A percentile compares a stretch with the other conserved stretches of the same genome.
phyloP scores from a whole-genome alignment of 2,888 invertebrate genomes.

The Osmoderma eremita region DNA sequence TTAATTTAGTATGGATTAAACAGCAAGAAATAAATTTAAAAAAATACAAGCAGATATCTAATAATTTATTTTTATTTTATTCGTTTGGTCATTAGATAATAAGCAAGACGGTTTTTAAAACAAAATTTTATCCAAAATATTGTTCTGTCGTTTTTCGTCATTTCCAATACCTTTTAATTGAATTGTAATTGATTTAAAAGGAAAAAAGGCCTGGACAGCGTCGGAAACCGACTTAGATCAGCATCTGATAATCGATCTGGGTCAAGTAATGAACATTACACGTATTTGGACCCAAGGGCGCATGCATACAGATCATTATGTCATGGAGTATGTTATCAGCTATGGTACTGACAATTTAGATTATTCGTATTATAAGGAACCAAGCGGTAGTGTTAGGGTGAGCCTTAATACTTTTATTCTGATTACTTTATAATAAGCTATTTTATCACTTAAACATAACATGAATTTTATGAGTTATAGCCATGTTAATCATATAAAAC shows the following conservation, averaged over 20 bases:
- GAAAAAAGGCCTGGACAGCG: constrained; percentile 91
- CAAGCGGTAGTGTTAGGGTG: constrained; percentile 91
- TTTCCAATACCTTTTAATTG: constrained; percentile 9
- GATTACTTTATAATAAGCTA: neutral
- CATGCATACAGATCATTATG: constrained; percentile 88
- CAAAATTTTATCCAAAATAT: neutral
- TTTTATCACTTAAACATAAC: too few species aligned
- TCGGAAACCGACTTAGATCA: constrained; percentile 92
- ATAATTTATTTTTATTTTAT: too few species aligned
- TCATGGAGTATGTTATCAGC: constrained; percentile 92
- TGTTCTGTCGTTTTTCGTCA: constrained; percentile 9
- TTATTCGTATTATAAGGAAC: constrained; percentile 88
- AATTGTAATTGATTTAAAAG: constrained; percentile 64
- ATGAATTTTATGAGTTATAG: too few species aligned
- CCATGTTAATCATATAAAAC: too few species aligned
- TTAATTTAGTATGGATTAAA: constrained; percentile 1
- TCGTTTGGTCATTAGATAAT: too few species aligned
- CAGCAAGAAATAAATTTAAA: neutral
- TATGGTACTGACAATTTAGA: constrained; percentile 92
- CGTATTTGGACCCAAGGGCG: constrained; percentile 91
- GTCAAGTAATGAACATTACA: constrained; percentile 87
- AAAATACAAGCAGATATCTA: too few species aligned
- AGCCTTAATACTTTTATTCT: constrained; percentile 53
- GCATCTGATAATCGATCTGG: constrained; percentile 90
- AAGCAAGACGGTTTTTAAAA: too few species aligned